phyloP scores from a whole-genome alignment of 2,888 invertebrate species.

The Volucella zonaria region DNA sequence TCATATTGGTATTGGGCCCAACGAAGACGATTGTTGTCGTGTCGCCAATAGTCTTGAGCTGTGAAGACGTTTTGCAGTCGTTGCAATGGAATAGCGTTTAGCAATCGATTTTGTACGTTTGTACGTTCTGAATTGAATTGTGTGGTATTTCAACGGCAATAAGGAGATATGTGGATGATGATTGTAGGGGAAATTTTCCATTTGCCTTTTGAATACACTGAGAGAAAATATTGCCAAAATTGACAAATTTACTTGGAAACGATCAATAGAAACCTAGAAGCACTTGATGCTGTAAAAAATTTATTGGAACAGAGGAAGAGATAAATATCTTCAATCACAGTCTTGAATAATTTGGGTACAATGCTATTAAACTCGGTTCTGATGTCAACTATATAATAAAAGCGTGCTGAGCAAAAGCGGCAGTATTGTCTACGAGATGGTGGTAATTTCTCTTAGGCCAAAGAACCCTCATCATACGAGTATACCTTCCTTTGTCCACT shows the following conservation, averaged over 20 bases:
- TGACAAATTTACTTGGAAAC: background rate
- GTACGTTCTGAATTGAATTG: constrained; percentile 16
- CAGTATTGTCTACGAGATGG: too few relatives aligned
- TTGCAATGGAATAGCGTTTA: constrained; percentile 60
- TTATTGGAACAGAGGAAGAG: too few relatives aligned
- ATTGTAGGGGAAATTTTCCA: constrained; percentile 28
- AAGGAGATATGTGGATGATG: constrained; percentile 38
- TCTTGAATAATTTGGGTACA: too few relatives aligned
- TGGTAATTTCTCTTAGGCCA: too few relatives aligned
- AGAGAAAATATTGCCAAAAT: constrained; percentile 15
- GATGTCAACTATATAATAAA: too few relatives aligned
- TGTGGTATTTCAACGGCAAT: constrained; percentile 30
- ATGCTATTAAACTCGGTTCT: too few relatives aligned
- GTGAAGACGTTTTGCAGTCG: constrained; percentile 64
- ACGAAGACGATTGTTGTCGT: constrained; percentile 47
- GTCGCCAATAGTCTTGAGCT: constrained; percentile 72
- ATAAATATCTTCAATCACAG: too few relatives aligned
- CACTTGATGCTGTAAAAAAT: too few relatives aligned
- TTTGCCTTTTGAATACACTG: constrained; percentile 56
- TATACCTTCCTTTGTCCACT: too few relatives aligned
- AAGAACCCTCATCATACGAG: too few relatives aligned
- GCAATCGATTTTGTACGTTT: constrained; percentile 66
- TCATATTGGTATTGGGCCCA: constrained; percentile 59
- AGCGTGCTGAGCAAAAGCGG: too few relatives aligned
- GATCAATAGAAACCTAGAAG: too few relatives aligned